Conservation (phyloP, 1,140 invertebrate genomes). For the Drosophila nasuta region DNA sequence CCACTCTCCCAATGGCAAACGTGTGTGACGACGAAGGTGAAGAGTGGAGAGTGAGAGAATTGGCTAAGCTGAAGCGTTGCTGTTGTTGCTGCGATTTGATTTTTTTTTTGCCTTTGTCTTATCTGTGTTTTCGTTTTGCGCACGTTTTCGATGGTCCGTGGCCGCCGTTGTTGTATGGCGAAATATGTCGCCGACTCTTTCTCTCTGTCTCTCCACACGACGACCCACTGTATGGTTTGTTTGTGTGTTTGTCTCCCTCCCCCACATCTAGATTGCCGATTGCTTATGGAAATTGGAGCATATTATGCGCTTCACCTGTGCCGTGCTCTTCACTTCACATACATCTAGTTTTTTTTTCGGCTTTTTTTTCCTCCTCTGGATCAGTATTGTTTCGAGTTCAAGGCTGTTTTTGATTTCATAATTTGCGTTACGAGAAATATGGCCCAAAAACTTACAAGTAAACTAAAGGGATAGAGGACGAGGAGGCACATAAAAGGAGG, state of each 20-base stretch:
- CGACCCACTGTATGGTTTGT: not conserved
- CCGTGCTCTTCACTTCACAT: not conserved
- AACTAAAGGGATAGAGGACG: too few species aligned
- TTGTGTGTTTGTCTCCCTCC: not conserved
- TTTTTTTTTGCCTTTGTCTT: slow-evolving; percentile 50
- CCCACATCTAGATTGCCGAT: not conserved
- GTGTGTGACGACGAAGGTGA: not conserved
- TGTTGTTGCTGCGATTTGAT: slow-evolving; percentile 17
- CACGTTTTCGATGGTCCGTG: slow-evolving; percentile 64
- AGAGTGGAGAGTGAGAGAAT: not conserved
- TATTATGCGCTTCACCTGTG: slow-evolving; percentile 43
- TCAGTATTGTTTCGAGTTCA: slow-evolving; percentile 57
- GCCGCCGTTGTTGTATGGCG: slow-evolving; percentile 33
- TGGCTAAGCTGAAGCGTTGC: slow-evolving; percentile 17
- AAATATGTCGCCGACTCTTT: slow-evolving; percentile 47
- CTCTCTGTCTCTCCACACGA: not conserved
- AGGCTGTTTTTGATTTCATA: slow-evolving; percentile 51
- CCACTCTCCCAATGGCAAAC: slow-evolving; percentile 39
- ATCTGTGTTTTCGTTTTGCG: slow-evolving; percentile 73
- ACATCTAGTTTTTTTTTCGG: not conserved
- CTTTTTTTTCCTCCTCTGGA: slow-evolving; percentile 3
- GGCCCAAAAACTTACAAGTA: not conserved
- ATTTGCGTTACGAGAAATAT: slow-evolving; percentile 16
- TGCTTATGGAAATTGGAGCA: slow-evolving; percentile 35
- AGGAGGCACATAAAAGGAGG: slow-evolving; percentile 22